Base-by-base conservation (phyloP, 2,113 vertebrate genomes). In the Mionectes macconnelli region DNA sequence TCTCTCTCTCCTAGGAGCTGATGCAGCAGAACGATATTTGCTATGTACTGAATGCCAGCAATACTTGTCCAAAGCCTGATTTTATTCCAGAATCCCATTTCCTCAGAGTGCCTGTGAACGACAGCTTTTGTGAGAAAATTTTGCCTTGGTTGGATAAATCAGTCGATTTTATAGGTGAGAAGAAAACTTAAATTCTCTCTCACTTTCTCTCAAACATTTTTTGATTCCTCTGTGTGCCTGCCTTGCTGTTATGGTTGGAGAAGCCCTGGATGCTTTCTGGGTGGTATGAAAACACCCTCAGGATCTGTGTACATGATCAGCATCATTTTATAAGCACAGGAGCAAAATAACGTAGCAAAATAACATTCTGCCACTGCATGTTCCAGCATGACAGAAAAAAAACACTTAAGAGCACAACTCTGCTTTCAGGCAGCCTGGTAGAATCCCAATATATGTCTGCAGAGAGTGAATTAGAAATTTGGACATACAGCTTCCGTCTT, bases 71-170 rank as follows among this genome's bases (percentile, higher is more conserved):
- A 81, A 99, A 99, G 96, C 99, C 99, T 0, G 99, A 99, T 97
- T 99, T 99, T 96, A 99, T 99, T 96, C 98, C 98, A 0, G 99
- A 99, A 63, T 98, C 99, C 4, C 99, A 99, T 94, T 99, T 99
- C 97, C 98, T 99, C 68, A 96, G 99, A 30, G 99, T 99, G 49
- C 99, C 99, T 12, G 99, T 99, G 91, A 99, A 99, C 3, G 99
- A 99, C 96, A 99, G 99, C 86, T 99, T 99, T 96, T 99, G 99
- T 49, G 99, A 99, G 97, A 99, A 99, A 97, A 99, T 99, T 95
- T 97, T 99, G 84, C 99, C 99, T 1, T 99, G 99, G 99, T 67
- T 99, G 97, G 99, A 99, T 98, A 98, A 98, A 56, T 99, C 99
- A 0, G 98, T 99, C 3, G 99, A 99, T 90, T 99, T 99, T 97